Percentiles rank a stretch among this genome's conserved stretches.
These are phyloP conservation scores for Eudasyphora cyanicolor DNA, from an alignment of 2,888 invertebrate genomes.

Conservation along the genomic window DNA sequence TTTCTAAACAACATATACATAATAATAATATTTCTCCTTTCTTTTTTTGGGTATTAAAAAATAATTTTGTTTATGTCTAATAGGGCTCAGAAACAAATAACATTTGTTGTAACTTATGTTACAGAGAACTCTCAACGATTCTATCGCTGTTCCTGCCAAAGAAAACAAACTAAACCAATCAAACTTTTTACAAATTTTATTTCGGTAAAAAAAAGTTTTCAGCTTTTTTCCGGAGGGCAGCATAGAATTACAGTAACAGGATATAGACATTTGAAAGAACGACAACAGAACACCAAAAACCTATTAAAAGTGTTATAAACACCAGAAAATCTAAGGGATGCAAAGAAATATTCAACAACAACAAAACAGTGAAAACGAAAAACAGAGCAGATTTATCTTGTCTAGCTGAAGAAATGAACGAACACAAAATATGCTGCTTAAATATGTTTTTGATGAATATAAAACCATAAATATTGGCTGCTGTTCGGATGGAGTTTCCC, in stretches of 20 bases:
- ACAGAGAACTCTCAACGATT: no score
- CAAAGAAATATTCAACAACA: no score
- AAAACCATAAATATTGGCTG: slow-evolving; percentile 27
- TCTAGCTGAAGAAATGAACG: not conserved
- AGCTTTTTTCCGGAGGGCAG: not conserved
- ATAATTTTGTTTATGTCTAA: no score
- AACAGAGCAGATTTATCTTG: slow-evolving; percentile 21
- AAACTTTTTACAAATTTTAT: not conserved
- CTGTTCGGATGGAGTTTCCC: no score
- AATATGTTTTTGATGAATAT: slow-evolving; percentile 31
- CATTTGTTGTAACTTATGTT: no score
- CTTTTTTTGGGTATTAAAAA: no score
- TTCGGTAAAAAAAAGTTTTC: no score
- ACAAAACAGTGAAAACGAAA: not conserved
- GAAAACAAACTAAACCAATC: not conserved
- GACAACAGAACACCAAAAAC: not conserved
- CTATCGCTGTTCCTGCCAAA: no score
- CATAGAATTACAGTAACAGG: not conserved
- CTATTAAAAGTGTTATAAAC: slow-evolving; percentile 23
- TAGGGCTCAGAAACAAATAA: no score
- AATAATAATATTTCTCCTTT: no score
- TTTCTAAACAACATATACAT: no score
- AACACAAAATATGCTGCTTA: slow-evolving; percentile 5
- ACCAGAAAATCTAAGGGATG: not conserved
- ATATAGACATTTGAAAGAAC: not conserved